Evolutionary conservation across 2,113 vertebrate genomes (phyloP).

Genomic region (Brienomyrus brachyistius): DNA sequence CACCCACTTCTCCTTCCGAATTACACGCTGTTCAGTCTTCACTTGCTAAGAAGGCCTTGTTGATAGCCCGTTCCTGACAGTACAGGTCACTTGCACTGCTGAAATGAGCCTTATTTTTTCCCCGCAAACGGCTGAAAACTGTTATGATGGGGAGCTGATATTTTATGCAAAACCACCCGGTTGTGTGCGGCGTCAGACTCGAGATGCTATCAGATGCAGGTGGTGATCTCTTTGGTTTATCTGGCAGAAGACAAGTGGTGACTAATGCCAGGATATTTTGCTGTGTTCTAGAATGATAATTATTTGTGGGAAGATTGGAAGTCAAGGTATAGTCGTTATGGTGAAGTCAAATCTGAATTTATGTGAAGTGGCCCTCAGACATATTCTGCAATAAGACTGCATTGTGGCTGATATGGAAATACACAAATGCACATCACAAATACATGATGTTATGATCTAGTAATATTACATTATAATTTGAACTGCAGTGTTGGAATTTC

Average conservation of each 20-base stretch:
- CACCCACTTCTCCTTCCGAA: constrained; percentile 1
- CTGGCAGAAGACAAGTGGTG: constrained; percentile 1
- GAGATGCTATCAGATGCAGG: not conserved
- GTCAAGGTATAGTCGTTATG: not conserved
- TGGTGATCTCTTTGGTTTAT: constrained; percentile 11
- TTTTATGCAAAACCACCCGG: not conserved
- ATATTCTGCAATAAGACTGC: not conserved
- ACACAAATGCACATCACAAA: not conserved
- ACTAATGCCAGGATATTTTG: constrained; percentile 11
- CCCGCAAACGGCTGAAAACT: constrained; percentile 1
- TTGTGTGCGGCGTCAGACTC: not conserved
- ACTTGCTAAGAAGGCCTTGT: constrained; percentile 2
- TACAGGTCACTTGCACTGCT: not conserved
- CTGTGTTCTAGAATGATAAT: constrained; percentile 3
- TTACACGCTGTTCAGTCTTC: not conserved
- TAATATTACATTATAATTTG: not conserved
- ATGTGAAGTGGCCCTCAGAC: not conserved
- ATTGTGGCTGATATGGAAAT: not conserved
- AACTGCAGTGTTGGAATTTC: not conserved
- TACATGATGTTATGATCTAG: not conserved
- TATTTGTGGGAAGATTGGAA: constrained; percentile 5
- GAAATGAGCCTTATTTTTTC: constrained; percentile 9
- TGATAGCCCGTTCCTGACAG: not conserved
- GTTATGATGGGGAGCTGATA: not conserved
- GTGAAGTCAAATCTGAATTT: not conserved